Percentiles rank a stretch among this genome's conserved stretches.
Conservation (phyloP, 2,888 invertebrate genomes). For the Scaptomyza flava region DNA sequence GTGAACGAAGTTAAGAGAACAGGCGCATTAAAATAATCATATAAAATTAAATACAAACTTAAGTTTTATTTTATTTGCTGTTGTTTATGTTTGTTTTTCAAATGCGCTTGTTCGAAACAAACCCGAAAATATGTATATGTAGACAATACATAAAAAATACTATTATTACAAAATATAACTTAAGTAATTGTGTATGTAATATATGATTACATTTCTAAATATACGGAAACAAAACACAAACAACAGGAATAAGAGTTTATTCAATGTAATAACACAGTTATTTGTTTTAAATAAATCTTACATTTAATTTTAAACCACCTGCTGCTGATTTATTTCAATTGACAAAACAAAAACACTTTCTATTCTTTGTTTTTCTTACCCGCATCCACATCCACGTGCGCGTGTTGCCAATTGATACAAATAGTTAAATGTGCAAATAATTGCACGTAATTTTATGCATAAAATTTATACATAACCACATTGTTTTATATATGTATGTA, state of each 20-base stretch:
- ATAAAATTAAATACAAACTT: slow-evolving; percentile 22
- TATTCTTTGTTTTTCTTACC: background rate
- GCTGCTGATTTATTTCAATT: slow-evolving; percentile 8
- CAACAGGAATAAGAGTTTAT: slow-evolving; percentile 61
- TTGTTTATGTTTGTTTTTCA: slow-evolving; percentile 1
- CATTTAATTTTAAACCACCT: slow-evolving; percentile 77
- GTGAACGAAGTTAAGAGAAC: slow-evolving; percentile 24
- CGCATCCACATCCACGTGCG: slow-evolving; percentile 36
- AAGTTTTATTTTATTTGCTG: slow-evolving; percentile 39
- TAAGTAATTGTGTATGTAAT: slow-evolving; percentile 80
- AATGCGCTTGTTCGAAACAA: slow-evolving; percentile 36
- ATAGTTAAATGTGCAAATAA: slow-evolving; percentile 52
- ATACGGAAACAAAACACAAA: slow-evolving; percentile 61
- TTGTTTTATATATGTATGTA: too few species aligned
- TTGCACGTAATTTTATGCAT: slow-evolving; percentile 65
- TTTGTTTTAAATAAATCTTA: slow-evolving; percentile 85
- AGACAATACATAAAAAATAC: slow-evolving; percentile 30
- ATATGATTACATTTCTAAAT: slow-evolving; percentile 76
- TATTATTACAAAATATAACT: slow-evolving; percentile 66
- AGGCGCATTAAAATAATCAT: slow-evolving; percentile 12
- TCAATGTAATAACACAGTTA: slow-evolving; percentile 84
- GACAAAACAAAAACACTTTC: slow-evolving; percentile 9
- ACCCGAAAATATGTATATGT: slow-evolving; percentile 45
- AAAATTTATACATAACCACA: too few species aligned
- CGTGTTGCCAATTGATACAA: slow-evolving; percentile 30